These are phyloP conservation scores for Cryptocephalus moraei DNA, from an alignment of 2,888 invertebrate genomes.

Conservation along the genomic window DNA sequence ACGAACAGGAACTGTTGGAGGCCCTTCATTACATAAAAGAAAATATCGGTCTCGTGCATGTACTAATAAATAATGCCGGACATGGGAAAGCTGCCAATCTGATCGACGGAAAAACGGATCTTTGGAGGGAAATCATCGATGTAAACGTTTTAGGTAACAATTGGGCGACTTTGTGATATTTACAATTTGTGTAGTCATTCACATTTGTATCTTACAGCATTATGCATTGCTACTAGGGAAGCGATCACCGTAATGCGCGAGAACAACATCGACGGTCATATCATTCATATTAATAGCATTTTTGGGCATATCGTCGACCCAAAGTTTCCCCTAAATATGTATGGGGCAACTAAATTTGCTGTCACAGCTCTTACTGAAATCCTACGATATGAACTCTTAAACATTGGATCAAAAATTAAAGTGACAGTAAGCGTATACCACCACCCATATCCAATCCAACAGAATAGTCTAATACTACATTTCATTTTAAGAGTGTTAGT, in stretches of 20 bases:
- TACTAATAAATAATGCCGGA: too few species aligned
- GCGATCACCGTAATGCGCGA: conserved; percentile 22
- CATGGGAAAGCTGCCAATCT: too few species aligned
- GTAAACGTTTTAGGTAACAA: too few species aligned
- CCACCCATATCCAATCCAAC: not conserved
- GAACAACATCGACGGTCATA: conserved; percentile 23
- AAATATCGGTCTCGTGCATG: too few species aligned
- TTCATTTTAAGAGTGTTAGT: too few species aligned
- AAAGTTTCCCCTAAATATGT: conserved; percentile 17
- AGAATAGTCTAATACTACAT: too few species aligned
- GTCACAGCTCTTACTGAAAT: conserved; percentile 20
- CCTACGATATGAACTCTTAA: conserved; percentile 15
- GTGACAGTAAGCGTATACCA: conserved; percentile 9
- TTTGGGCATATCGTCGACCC: conserved; percentile 21
- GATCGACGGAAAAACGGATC: too few species aligned
- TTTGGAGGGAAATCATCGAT: too few species aligned
- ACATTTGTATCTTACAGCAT: not conserved
- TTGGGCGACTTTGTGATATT: too few species aligned
- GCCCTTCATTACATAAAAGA: too few species aligned
- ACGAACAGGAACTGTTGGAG: too few species aligned
- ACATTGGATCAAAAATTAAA: conserved; percentile 11
- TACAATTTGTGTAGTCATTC: too few species aligned
- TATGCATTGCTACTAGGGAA: conserved; percentile 23
- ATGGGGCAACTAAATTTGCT: conserved; percentile 19
- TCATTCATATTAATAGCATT: conserved; percentile 27